Percentiles rank a stretch among this genome's conserved stretches.
These are phyloP conservation scores for Coracias cyanogaster DNA, from an alignment of 2,797 vertebrate species.

Conservation along the genomic window DNA sequence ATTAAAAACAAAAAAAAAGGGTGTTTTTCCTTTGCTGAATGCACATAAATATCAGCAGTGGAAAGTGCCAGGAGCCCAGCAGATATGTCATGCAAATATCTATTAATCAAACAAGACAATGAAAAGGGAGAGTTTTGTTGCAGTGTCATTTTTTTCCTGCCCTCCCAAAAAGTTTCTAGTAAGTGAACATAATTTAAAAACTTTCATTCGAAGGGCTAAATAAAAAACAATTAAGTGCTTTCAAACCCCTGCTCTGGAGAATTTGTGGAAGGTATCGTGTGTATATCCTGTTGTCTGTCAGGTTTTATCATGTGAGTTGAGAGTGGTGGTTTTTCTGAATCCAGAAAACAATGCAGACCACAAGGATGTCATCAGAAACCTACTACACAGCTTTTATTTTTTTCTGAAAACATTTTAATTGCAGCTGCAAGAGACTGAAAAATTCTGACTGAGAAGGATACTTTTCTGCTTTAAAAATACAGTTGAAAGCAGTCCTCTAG, in stretches of 20 bases:
- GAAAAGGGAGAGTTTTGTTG: background rate
- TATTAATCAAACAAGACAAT: background rate
- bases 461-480: conserved; percentile 33
- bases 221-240: background rate
- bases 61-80: background rate
- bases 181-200: background rate
- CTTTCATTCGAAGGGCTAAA: background rate
- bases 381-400: background rate
- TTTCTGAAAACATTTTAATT: conserved; percentile 28
- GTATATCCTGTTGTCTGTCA: background rate
- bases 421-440: background rate
- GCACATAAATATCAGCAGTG: background rate
- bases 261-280: background rate
- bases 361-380: background rate
- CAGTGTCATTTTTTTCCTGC: background rate
- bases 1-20: background rate
- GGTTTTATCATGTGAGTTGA: background rate
- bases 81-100: background rate
- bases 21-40: background rate
- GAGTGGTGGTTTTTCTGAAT: background rate
- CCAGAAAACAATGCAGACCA: background rate
- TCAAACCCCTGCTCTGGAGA: background rate
- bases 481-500: background rate
- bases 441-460: background rate
- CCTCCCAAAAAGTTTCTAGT: background rate